Conservation (phyloP, 2,888 invertebrate species). For the Diarsia mendica region DNA sequence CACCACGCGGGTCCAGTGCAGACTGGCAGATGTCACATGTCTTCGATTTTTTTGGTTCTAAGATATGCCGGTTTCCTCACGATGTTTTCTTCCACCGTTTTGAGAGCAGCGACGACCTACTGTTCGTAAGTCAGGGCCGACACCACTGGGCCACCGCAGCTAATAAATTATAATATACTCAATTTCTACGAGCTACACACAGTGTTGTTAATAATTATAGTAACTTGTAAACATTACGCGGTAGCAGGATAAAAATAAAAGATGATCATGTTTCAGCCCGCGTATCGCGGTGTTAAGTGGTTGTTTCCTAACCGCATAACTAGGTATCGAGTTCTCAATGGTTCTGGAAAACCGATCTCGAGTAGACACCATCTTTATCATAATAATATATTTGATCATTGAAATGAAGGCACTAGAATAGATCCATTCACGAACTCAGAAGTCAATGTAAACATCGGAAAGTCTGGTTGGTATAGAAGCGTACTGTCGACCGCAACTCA, state of each 20-base stretch:
- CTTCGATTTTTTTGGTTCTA: too few relatives aligned
- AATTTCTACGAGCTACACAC: neutral
- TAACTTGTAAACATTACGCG: neutral
- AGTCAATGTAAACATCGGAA: slow-evolving; percentile 1
- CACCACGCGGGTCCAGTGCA: too few relatives aligned
- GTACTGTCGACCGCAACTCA: neutral
- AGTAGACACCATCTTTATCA: neutral
- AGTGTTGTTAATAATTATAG: too few relatives aligned
- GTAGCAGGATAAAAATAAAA: slow-evolving; percentile 18
- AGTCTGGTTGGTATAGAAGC: too few relatives aligned
- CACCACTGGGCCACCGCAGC: too few relatives aligned
- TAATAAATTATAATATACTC: neutral
- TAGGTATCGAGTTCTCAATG: neutral
- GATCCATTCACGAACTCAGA: neutral
- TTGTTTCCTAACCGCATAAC: neutral
- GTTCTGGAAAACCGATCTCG: neutral
- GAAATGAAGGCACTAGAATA: neutral
- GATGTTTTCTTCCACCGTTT: too few relatives aligned
- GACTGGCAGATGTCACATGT: too few relatives aligned
- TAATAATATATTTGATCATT: neutral
- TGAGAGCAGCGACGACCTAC: too few relatives aligned
- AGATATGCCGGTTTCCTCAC: too few relatives aligned
- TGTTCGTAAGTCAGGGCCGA: too few relatives aligned
- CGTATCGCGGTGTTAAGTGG: slow-evolving; percentile 21
- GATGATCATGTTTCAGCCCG: slow-evolving; percentile 1